These are phyloP conservation scores for Caenorhabditis sp. DNA, from an alignment of 2,888 invertebrate genomes.

Conservation along the genomic window DNA sequence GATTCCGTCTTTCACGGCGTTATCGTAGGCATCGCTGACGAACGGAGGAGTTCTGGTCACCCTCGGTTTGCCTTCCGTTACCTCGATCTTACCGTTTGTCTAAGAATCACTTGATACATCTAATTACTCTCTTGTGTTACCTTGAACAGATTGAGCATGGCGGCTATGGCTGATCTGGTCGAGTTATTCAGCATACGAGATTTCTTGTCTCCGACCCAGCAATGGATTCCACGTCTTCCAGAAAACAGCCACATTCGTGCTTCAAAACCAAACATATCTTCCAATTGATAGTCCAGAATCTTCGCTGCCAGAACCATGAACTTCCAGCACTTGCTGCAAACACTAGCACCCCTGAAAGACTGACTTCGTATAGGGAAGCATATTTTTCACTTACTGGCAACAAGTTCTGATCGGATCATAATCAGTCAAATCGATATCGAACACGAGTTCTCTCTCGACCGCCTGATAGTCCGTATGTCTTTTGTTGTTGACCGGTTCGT, in stretches of 20 bases:
- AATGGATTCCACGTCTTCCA: slow-evolving; percentile 97
- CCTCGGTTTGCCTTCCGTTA: slow-evolving; percentile 30
- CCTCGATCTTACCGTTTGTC: slow-evolving; percentile 39
- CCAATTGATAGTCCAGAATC: slow-evolving; percentile 89
- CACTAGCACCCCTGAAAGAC: slow-evolving; percentile 85
- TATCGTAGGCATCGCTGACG: slow-evolving; percentile 64
- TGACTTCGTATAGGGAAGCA: background rate
- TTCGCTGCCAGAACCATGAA: slow-evolving; percentile 94
- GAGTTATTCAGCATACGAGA: slow-evolving; percentile 87
- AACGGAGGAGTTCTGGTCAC: slow-evolving; percentile 56
- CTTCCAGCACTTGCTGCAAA: slow-evolving; percentile 96
- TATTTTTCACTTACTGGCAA: slow-evolving; percentile 80
- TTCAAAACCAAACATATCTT: slow-evolving; percentile 95
- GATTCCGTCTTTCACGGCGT: slow-evolving; percentile 66
- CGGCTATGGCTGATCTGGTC: slow-evolving; percentile 88
- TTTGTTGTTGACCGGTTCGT: slow-evolving; percentile 82
- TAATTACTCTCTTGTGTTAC: slow-evolving; percentile 78
- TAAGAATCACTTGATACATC: slow-evolving; percentile 25
- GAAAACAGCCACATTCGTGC: slow-evolving; percentile 97
- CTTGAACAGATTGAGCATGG: slow-evolving; percentile 86
- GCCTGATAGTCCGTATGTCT: slow-evolving; percentile 82
- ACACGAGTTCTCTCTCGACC: slow-evolving; percentile 91
- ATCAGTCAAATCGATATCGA: slow-evolving; percentile 99
- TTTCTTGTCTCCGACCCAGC: slow-evolving; percentile 94
- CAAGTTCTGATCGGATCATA: slow-evolving; percentile 96